Evolutionary conservation across 1,140 invertebrate species (phyloP).

Genomic region (Aphis gossypii): DNA sequence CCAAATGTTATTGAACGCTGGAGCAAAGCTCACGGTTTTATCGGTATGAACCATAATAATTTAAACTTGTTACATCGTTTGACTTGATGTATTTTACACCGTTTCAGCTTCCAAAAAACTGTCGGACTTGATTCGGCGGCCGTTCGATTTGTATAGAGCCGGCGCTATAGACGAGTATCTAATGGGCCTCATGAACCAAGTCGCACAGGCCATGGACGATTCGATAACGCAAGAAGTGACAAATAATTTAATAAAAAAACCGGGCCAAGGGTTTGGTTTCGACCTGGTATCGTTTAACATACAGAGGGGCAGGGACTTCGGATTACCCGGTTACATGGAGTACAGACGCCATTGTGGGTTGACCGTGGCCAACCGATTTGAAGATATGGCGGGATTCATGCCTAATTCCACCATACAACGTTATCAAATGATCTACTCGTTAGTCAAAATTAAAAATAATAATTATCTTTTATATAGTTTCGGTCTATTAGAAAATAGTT

Average conservation of each 20-base stretch:
- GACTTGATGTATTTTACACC: conserved; percentile 32
- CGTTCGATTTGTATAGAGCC: conserved; percentile 88
- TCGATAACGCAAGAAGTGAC: conserved; percentile 92
- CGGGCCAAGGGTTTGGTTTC: conserved; percentile 83
- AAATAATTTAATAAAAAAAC: conserved; percentile 90
- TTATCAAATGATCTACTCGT: conserved; percentile 80
- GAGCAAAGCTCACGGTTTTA: conserved; percentile 93
- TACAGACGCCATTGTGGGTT: conserved; percentile 84
- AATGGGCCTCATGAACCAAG: conserved; percentile 93
- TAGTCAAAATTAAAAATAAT: conserved; percentile 62
- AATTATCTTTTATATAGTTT: neutral
- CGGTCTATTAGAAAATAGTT: neutral
- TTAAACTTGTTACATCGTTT: neutral
- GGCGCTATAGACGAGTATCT: conserved; percentile 91
- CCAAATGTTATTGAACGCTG: conserved; percentile 89
- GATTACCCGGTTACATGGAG: conserved; percentile 90
- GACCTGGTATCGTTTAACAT: conserved; percentile 95
- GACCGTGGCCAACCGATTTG: conserved; percentile 79
- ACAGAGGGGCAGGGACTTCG: conserved; percentile 91
- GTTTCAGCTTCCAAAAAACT: conserved; percentile 81
- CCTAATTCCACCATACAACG: conserved; percentile 84
- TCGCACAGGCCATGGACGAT: conserved; percentile 93
- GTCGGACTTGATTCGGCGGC: conserved; percentile 86
- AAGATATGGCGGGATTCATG: conserved; percentile 87
- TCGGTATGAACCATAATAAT: conserved; percentile 69